Percentiles rank a stretch among this genome's conserved stretches.
Conservation (phyloP, 2,113 vertebrate genomes). For the Cynopterus brachyotis region DNA sequence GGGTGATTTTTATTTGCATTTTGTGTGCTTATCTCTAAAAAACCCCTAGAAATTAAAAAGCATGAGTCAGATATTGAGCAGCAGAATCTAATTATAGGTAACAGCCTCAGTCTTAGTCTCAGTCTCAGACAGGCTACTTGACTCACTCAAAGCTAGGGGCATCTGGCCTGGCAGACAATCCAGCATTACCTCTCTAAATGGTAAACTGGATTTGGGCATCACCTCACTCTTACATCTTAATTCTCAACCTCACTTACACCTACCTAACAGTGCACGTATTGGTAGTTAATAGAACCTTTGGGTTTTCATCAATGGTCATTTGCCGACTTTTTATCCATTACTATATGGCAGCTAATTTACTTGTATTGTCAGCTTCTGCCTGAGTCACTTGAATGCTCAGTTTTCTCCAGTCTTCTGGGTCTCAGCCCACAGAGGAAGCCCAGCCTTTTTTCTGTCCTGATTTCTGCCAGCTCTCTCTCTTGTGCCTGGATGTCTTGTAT, state of each 20-base stretch:
- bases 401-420: background rate
- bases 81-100: background rate
- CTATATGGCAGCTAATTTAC: background rate
- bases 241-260: background rate
- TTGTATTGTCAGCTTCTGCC: background rate
- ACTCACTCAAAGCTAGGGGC: background rate
- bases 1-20: slow-evolving; percentile 13
- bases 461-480: slow-evolving; percentile 19
- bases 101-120: background rate
- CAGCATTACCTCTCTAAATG: background rate
- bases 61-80: background rate
- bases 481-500: slow-evolving; percentile 33
- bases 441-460: background rate
- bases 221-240: slow-evolving; percentile 11
- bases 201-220: background rate
- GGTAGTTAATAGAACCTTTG: background rate
- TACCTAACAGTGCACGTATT: background rate
- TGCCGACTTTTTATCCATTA: background rate
- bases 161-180: background rate
- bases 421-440: background rate
- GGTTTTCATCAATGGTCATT: background rate
- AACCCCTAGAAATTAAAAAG: background rate
- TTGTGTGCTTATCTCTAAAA: background rate
- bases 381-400: background rate
- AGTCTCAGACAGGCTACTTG: background rate